Evolutionary conservation across 2,888 invertebrate species (phyloP).

Genomic region (Caenorhabditis sinica): DNA sequence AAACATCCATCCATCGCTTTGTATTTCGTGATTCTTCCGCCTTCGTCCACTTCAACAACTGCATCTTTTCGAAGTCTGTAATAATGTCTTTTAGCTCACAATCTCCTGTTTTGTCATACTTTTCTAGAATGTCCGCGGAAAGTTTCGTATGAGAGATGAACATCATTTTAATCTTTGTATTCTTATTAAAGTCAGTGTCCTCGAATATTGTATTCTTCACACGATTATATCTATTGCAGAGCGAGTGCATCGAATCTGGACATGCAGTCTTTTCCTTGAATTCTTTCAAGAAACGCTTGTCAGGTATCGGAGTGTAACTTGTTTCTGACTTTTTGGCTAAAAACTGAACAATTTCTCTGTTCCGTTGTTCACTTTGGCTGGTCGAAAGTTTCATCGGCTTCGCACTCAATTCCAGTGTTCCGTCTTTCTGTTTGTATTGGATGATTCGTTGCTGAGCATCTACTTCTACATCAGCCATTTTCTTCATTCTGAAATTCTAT

Average conservation of each 20-base stretch:
- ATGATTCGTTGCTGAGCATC: neutral
- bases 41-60: neutral
- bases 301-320: neutral
- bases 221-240: too few relatives aligned
- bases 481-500: neutral
- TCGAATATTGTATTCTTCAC: too few relatives aligned
- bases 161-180: too few relatives aligned
- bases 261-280: neutral
- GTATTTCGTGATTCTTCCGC: neutral
- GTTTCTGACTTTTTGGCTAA: neutral
- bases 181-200: too few relatives aligned
- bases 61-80: slow-evolving; percentile 10
- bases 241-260: too few relatives aligned
- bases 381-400: neutral
- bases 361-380: neutral
- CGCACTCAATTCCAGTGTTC: neutral
- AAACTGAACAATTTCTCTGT: neutral
- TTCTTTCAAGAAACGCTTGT: neutral
- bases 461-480: neutral
- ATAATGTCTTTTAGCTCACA: neutral
- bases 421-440: neutral
- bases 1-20: neutral
- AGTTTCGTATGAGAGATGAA: too few relatives aligned
- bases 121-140: too few relatives aligned
- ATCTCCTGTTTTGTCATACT: too few relatives aligned